These are phyloP conservation scores for Synergus japonicus DNA, from an alignment of 2,888 invertebrate genomes.

Conservation along the genomic window DNA sequence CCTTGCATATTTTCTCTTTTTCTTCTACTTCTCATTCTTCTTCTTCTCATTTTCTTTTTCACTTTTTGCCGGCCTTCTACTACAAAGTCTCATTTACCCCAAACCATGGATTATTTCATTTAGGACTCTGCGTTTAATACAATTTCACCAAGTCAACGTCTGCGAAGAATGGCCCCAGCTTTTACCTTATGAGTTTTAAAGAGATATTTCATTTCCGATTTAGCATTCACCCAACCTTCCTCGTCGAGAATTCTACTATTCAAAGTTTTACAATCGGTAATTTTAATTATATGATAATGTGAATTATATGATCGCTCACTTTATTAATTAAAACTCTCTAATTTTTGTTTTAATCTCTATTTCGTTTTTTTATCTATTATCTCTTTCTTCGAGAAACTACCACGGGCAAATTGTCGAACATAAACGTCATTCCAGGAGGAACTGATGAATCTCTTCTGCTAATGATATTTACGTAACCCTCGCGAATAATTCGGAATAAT, in stretches of 20 bases:
- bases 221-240: slow-evolving; percentile 18
- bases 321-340: not conserved
- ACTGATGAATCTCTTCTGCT: slow-evolving; percentile 44
- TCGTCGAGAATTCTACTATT: not conserved
- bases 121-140: slow-evolving; percentile 54
- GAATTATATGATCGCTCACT: not conserved
- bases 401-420: not conserved
- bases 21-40: slow-evolving; percentile 29
- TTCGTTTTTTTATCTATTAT: not conserved
- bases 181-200: slow-evolving; percentile 51
- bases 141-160: slow-evolving; percentile 55
- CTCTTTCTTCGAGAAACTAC: not conserved
- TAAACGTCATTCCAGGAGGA: slow-evolving; percentile 5
- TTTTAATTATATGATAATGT: not conserved
- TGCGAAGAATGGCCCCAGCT: slow-evolving; percentile 56
- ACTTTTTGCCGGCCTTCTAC: slow-evolving; percentile 41
- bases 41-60: slow-evolving; percentile 16
- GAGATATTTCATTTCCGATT: slow-evolving; percentile 37
- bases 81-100: slow-evolving; percentile 51
- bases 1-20: slow-evolving; percentile 8
- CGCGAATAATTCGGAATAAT: slow-evolving; percentile 60
- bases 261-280: not conserved
- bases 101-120: slow-evolving; percentile 54
- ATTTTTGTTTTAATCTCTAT: not conserved
- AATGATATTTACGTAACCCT: slow-evolving; percentile 63